Base-by-base conservation (phyloP, 2,113 vertebrate genomes). In the Microcebus tavaratra region DNA sequence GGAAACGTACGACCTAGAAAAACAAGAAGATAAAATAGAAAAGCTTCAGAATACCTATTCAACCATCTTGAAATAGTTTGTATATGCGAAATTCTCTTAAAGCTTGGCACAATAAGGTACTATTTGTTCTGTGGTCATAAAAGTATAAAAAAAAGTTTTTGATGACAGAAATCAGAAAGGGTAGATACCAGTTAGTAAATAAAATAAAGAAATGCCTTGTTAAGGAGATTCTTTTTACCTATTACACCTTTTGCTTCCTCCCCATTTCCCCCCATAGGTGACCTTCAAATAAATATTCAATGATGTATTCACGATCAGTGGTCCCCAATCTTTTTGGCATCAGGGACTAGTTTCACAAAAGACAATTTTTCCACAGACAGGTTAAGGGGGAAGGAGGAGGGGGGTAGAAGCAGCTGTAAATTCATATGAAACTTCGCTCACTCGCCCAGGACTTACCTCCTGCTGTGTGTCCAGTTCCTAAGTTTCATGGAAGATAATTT, bases 1-100 rank as follows among this genome's bases (percentile, higher is more conserved):
- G 99, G 99, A 98, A 99, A 99, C 0, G 99, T 99, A 48, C 98
- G 98, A 39, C 99, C 99, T 99, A 92, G 86, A 97, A 97, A 95
- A 83, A 96, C 94, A 97, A 45, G 45, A 94, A 72, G 97, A 80
- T 27, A 82, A 87, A 96, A 85, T 6, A 88, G 39, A 73, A 95
- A 94, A 82, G 59, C 17, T 87, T 85, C 81, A 96, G 65, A 95
- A 82, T 83, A 82, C 6, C 8, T 20, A 11, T 68, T 88, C 15
- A 45, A 68, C 10, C n/a, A 84, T 75, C 59, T 90, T 65, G 29
- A 91, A 87, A 88, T 42, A 75, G 48, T 83, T 88, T 88, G 42
- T 14, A 65, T 23, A 81, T 36, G 39, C 39, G 70, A 88, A 59
- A 90, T 93, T 94, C 21, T 92, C 61, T 82, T 75, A 92, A 72